Evolutionary conservation across 2,888 invertebrate genomes (phyloP).

Genomic region (Furcula furcula): DNA sequence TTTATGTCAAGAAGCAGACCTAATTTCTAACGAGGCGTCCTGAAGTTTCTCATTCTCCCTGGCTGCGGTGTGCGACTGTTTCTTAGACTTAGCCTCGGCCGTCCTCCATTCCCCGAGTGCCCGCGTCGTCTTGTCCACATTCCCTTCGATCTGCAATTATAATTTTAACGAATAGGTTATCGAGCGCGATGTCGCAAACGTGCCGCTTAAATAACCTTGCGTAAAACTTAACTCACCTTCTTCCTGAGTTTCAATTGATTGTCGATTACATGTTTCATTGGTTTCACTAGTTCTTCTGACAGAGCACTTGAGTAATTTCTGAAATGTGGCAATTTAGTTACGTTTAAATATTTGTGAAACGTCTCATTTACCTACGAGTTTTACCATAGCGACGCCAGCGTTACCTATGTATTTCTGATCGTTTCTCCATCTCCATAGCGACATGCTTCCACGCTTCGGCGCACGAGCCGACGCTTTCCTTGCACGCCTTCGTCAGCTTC

Average conservation of each 20-base stretch:
- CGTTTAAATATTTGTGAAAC: slow-evolving; percentile 13
- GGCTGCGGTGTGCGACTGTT: slow-evolving; percentile 92
- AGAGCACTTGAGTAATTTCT: slow-evolving; percentile 90
- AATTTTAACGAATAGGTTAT: slow-evolving; percentile 11
- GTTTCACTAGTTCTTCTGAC: slow-evolving; percentile 94
- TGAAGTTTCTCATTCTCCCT: slow-evolving; percentile 96
- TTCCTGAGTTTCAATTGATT: slow-evolving; percentile 87
- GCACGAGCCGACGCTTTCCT: slow-evolving; percentile 89
- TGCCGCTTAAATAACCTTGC: slow-evolving; percentile 6
- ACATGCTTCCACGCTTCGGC: slow-evolving; percentile 96
- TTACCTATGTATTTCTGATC: slow-evolving; percentile 93
- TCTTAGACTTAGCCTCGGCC: slow-evolving; percentile 94
- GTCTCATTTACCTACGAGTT: slow-evolving; percentile 1
- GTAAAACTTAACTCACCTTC: slow-evolving; percentile 76
- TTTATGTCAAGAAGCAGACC: slow-evolving; percentile 53
- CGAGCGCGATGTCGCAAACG: background rate
- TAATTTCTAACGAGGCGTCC: slow-evolving; percentile 83
- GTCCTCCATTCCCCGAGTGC: slow-evolving; percentile 91
- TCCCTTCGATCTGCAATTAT: slow-evolving; percentile 83
- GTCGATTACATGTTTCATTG: slow-evolving; percentile 88
- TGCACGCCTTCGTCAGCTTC: slow-evolving; percentile 91
- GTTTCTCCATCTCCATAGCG: slow-evolving; percentile 95
- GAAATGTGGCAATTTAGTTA: slow-evolving; percentile 40
- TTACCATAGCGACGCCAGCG: background rate
- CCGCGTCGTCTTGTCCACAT: slow-evolving; percentile 93